Evolutionary conservation across 1,140 invertebrate genomes (phyloP).

Genomic region (Lordiphosa clarofinis): DNA sequence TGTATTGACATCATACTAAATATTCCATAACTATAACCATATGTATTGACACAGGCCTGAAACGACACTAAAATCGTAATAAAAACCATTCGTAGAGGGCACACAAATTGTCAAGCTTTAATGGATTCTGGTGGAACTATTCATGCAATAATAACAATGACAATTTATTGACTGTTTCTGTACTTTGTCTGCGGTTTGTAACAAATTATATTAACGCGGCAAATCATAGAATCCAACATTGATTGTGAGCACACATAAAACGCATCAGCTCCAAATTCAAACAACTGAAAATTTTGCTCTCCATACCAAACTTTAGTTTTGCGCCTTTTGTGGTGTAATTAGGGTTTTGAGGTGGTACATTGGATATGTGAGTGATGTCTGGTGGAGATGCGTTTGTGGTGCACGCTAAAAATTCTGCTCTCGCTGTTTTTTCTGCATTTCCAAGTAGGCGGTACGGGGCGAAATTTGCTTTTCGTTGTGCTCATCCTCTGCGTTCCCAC

Average conservation of each 20-base stretch:
- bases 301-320: slow-evolving; percentile 10
- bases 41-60: slow-evolving; percentile 12
- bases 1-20: slow-evolving; percentile 34
- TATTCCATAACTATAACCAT: slow-evolving; percentile 52
- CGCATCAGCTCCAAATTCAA: slow-evolving; percentile 13
- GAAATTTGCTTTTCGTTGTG: slow-evolving; percentile 27
- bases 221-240: background rate
- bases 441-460: slow-evolving; percentile 43
- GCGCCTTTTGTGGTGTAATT: slow-evolving; percentile 6
- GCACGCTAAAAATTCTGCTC: slow-evolving; percentile 30
- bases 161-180: too few species aligned
- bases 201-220: too few species aligned
- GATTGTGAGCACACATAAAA: background rate
- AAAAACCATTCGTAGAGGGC: slow-evolving; percentile 31
- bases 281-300: slow-evolving; percentile 51
- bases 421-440: slow-evolving; percentile 29
- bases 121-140: slow-evolving; percentile 12
- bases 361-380: slow-evolving; percentile 8
- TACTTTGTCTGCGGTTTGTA: too few species aligned
- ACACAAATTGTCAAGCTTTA: slow-evolving; percentile 25
- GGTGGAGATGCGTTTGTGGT: too few species aligned
- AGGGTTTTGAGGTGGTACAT: background rate
- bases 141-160: slow-evolving; percentile 3
- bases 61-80: background rate
- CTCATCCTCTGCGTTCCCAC: slow-evolving; percentile 2